These are phyloP conservation scores for Darevskia mixta DNA, from an alignment of 2,797 vertebrate genomes.

Conservation along the genomic window DNA sequence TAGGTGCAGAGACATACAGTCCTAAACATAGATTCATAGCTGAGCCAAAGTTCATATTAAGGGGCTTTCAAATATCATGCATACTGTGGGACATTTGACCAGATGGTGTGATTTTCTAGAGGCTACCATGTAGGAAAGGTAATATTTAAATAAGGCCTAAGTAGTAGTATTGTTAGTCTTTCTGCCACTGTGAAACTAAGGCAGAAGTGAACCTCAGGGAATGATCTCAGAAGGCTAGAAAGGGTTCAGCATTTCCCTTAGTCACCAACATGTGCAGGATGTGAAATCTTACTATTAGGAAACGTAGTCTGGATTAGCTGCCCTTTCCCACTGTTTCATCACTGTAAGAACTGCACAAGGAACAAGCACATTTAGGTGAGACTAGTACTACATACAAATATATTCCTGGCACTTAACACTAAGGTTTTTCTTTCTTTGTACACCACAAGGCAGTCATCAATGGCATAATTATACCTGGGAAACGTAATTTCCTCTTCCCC, in stretches of 20 bases:
- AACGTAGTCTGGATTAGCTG: constrained; percentile 13
- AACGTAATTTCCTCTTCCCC: no score
- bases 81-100: not conserved
- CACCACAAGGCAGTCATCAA: not conserved
- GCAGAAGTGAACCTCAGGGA: constrained; percentile 11
- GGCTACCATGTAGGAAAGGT: not conserved
- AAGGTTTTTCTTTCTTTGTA: no score
- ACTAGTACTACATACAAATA: not conserved
- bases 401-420: not conserved
- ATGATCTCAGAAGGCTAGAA: constrained; percentile 1
- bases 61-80: not conserved
- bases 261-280: rapidly evolving
- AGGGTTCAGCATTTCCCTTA: constrained; percentile 21
- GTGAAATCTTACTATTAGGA: constrained; percentile 1
- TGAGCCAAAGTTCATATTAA: not conserved
- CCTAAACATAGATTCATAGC: not conserved
- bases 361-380: not conserved
- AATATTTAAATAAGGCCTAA: not conserved
- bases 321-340: not conserved
- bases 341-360: constrained; percentile 18
- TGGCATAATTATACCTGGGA: no score
- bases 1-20: not conserved
- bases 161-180: not conserved
- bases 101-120: not conserved
- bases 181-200: constrained; percentile 18